phyloP scores from a whole-genome alignment of 2,113 vertebrate genomes.

The Amphilophus citrinellus region DNA sequence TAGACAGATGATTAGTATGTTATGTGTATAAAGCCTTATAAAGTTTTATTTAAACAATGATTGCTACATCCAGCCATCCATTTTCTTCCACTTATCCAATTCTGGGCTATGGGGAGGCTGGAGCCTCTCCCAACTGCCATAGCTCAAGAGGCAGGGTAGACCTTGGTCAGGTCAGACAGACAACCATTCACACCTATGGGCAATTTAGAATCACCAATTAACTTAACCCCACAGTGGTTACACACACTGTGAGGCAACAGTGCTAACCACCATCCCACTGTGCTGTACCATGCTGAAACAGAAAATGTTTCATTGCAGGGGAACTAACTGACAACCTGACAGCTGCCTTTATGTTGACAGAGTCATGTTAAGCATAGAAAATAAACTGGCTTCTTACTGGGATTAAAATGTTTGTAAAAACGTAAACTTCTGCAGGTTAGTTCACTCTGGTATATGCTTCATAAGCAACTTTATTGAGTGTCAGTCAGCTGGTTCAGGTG shows the following conservation, averaged over 20 bases:
- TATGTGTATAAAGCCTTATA: not conserved
- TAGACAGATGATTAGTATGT: not conserved
- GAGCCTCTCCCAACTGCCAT: too few species aligned
- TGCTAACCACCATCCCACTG: too few species aligned
- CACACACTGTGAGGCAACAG: too few species aligned
- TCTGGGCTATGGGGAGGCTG: too few species aligned
- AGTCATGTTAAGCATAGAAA: not conserved
- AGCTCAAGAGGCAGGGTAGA: too few species aligned
- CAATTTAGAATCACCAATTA: too few species aligned
- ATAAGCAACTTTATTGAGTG: not conserved
- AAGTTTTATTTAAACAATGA: not conserved
- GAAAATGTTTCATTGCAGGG: not conserved
- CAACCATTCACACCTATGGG: too few species aligned
- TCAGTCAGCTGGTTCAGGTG: not conserved
- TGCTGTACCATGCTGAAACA: not conserved
- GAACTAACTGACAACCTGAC: not conserved
- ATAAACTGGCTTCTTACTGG: not conserved
- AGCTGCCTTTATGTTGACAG: not conserved
- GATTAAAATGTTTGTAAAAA: not conserved
- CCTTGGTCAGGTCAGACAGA: too few species aligned
- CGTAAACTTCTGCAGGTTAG: not conserved
- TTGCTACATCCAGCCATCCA: not conserved
- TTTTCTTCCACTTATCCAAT: too few species aligned
- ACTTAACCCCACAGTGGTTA: too few species aligned
- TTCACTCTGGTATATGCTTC: not conserved